Percentiles rank a stretch among this genome's conserved stretches.
These are phyloP conservation scores for Donacobius atricapilla DNA, from an alignment of 2,113 vertebrate species.

Conservation along the genomic window DNA sequence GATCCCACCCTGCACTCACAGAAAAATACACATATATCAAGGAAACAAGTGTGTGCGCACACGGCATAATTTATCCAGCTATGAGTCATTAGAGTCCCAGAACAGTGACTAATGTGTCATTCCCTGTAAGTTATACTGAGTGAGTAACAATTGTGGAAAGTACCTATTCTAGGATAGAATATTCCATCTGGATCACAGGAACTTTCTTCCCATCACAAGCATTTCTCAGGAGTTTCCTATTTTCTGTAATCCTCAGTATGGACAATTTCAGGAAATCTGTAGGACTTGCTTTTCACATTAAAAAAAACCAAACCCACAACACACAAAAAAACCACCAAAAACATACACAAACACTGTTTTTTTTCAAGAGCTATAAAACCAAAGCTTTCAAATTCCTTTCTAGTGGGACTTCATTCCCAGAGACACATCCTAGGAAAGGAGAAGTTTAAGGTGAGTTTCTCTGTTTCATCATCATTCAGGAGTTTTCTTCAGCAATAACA, in stretches of 20 bases:
- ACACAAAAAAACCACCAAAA: neutral
- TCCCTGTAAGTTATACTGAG: neutral
- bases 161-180: neutral
- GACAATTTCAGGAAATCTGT: neutral
- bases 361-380: neutral
- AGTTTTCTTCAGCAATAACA: neutral
- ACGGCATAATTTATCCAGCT: neutral
- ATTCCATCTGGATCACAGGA: neutral
- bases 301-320: neutral
- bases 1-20: neutral
- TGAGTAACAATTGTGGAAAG: neutral
- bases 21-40: neutral
- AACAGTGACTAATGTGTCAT: neutral
- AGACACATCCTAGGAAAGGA: neutral
- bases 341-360: neutral
- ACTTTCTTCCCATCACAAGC: rapidly evolving
- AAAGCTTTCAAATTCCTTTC: neutral
- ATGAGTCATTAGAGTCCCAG: neutral
- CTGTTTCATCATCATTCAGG: neutral
- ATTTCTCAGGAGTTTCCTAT: neutral
- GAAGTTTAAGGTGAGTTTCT: neutral
- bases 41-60: neutral
- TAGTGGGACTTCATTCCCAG: neutral
- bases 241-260: neutral
- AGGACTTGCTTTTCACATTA: neutral